Evolutionary conservation across 2,797 vertebrate genomes (phyloP).

Genomic region (Huso huso): DNA sequence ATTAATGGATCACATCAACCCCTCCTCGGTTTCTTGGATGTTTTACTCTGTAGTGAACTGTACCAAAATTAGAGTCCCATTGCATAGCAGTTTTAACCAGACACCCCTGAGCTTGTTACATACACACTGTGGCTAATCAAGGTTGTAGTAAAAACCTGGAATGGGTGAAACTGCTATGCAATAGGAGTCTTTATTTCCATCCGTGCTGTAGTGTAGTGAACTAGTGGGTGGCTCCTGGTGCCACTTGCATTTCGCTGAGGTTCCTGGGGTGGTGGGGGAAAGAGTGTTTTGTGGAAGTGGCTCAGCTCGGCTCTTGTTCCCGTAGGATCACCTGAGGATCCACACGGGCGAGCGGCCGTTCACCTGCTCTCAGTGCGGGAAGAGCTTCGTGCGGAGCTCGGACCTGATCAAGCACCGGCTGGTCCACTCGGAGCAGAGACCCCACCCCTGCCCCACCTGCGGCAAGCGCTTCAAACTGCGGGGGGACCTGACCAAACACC

Average conservation of each 20-base stretch:
- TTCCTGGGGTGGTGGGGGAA: too few species aligned
- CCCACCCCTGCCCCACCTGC: constrained; percentile 25
- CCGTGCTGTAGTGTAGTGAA: not conserved
- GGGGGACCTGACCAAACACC: constrained; percentile 33
- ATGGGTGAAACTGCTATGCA: not conserved
- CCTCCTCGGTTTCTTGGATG: too few species aligned
- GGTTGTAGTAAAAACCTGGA: too few species aligned
- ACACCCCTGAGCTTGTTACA: too few species aligned
- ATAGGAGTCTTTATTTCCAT: not conserved
- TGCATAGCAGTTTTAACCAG: too few species aligned
- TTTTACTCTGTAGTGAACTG: too few species aligned
- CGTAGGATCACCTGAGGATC: constrained; percentile 20
- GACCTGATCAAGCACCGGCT: constrained; percentile 30
- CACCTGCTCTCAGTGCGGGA: not conserved
- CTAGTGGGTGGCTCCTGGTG: too few species aligned
- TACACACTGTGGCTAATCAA: too few species aligned
- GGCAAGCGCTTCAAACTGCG: constrained; percentile 32
- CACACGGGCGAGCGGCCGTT: constrained; percentile 12
- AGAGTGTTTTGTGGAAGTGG: too few species aligned
- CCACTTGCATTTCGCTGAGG: too few species aligned
- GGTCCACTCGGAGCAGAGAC: constrained; percentile 25
- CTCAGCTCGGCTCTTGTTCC: not conserved
- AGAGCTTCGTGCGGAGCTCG: not conserved
- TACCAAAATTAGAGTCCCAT: too few species aligned
- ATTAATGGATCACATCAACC: not conserved